Percentiles rank a stretch among this genome's conserved stretches.
Conservation (phyloP, 2,888 invertebrate species). For the Pterostichus niger region DNA sequence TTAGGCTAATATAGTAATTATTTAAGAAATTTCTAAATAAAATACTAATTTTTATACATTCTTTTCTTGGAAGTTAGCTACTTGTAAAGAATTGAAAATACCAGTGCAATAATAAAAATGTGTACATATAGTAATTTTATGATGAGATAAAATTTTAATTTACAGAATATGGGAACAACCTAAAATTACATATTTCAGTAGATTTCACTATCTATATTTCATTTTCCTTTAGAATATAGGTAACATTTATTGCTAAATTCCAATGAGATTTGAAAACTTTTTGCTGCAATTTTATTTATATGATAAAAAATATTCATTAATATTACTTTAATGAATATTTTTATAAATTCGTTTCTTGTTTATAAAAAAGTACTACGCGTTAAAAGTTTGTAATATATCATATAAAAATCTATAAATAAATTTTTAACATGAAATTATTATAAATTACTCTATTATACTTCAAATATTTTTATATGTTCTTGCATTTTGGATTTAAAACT, state of each 20-base stretch:
- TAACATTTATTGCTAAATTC: constrained; percentile 23
- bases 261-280: constrained; percentile 7
- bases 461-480: constrained; percentile 12
- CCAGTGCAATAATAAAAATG: constrained; percentile 63
- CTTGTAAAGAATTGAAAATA: constrained; percentile 46
- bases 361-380: constrained; percentile 5
- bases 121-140: constrained; percentile 44
- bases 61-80: constrained; percentile 42
- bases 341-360: constrained; percentile 11
- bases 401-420: constrained; percentile 36
- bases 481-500: background rate
- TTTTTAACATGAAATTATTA: constrained; percentile 29
- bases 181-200: constrained; percentile 28
- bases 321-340: too few relatives aligned
- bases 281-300: constrained; percentile 7
- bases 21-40: constrained; percentile 18
- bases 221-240: constrained; percentile 8
- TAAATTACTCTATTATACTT: background rate
- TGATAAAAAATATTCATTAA: background rate
- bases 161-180: constrained; percentile 65
- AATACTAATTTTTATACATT: constrained; percentile 42
- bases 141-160: constrained; percentile 42
- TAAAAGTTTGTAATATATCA: constrained; percentile 46
- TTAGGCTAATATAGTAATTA: constrained; percentile 44
- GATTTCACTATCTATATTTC: background rate